Evolutionary conservation across 2,797 vertebrate species (phyloP).

Genomic region (Anabas testudineus): DNA sequence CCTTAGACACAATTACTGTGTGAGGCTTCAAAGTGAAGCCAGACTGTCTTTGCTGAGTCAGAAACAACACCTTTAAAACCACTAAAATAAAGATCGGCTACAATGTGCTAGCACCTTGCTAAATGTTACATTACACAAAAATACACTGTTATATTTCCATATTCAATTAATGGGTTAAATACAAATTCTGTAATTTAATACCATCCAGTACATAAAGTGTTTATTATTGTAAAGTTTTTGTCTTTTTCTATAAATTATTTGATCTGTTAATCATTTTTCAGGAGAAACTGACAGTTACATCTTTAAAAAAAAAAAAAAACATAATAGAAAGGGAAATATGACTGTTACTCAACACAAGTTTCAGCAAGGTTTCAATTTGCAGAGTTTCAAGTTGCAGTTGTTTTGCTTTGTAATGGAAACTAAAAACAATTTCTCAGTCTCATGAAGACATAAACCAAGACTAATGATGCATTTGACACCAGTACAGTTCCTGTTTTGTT

Average conservation of each 20-base stretch:
- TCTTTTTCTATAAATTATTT: too few relatives aligned
- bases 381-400: background rate
- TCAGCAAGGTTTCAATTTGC: background rate
- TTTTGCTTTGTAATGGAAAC: background rate
- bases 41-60: conserved; percentile 54
- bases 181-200: too few relatives aligned
- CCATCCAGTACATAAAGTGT: too few relatives aligned
- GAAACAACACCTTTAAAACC: conserved; percentile 39
- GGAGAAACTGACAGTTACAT: too few relatives aligned
- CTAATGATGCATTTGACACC: conserved; percentile 16
- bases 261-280: too few relatives aligned
- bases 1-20: conserved; percentile 66
- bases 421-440: background rate
- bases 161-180: background rate
- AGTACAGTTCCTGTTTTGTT: conserved; percentile 20
- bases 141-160: background rate
- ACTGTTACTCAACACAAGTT: too few relatives aligned
- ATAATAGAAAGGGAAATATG: background rate
- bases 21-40: conserved; percentile 58
- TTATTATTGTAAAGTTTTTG: background rate
- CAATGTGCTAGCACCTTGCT: background rate
- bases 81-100: conserved; percentile 11
- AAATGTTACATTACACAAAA: background rate
- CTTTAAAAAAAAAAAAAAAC: background rate
- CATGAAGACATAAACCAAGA: conserved; percentile 9